Conservation (phyloP, 2,888 invertebrate species). For the Acrobasis repandana region DNA sequence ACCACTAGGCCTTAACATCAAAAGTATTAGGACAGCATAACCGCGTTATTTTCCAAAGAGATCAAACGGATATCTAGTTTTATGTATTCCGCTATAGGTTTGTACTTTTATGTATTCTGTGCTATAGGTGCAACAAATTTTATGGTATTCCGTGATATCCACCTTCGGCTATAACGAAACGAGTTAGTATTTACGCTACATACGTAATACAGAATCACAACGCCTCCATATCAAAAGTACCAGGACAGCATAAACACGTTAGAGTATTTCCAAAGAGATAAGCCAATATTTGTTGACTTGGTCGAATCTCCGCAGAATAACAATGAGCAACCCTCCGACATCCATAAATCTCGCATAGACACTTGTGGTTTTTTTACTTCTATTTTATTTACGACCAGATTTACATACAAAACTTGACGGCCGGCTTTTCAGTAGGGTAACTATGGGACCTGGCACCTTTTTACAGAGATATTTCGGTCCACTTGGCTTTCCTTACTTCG, state of each 20-base stretch:
- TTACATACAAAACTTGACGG: constrained; percentile 12
- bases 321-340: constrained; percentile 6
- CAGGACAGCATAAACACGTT: neutral
- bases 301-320: constrained; percentile 9
- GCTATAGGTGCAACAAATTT: too few species aligned
- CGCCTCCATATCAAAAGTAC: too few species aligned
- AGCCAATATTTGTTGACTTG: constrained; percentile 15
- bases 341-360: constrained; percentile 15
- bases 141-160: too few species aligned
- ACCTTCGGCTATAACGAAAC: too few species aligned
- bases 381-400: constrained; percentile 16
- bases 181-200: too few species aligned
- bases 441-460: constrained; percentile 3
- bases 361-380: constrained; percentile 16
- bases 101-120: too few species aligned
- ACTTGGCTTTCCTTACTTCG: neutral
- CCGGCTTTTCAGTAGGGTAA: constrained; percentile 1
- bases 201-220: too few species aligned
- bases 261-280: neutral
- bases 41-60: neutral
- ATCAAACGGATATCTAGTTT: too few species aligned
- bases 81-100: too few species aligned
- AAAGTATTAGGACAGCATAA: neutral
- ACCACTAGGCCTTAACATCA: too few species aligned
- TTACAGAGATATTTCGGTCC: neutral